A percentile compares a stretch with the other conserved stretches of the same genome.
phyloP scores from a whole-genome alignment of 2,888 invertebrate genomes.

The Phalera bucephala region DNA sequence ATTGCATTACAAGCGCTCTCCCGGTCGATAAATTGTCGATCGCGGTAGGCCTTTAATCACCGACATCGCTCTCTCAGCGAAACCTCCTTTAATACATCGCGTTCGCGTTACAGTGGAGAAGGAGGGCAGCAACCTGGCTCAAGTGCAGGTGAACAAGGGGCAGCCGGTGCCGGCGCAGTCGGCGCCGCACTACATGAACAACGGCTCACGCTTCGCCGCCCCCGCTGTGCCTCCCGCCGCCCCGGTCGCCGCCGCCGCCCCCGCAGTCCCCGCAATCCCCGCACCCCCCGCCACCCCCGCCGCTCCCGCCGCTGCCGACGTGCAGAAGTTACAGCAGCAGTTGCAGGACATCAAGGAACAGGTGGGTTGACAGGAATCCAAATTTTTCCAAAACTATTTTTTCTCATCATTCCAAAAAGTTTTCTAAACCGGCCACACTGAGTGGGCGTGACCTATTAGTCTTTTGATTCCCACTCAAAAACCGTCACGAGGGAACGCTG shows the following conservation, averaged over 20 bases:
- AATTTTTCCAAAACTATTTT: too few relatives aligned
- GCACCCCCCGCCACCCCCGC: slow-evolving; percentile 13
- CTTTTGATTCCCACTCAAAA: too few relatives aligned
- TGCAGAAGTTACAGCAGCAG: slow-evolving; percentile 88
- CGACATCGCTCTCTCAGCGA: background rate
- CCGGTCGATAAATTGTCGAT: too few relatives aligned
- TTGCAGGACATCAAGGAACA: slow-evolving; percentile 98
- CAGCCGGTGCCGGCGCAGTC: slow-evolving; percentile 68
- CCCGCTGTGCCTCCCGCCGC: slow-evolving; percentile 22
- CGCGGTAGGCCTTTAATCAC: too few relatives aligned
- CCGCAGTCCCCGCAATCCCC: slow-evolving; percentile 65
- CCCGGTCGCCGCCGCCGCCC: slow-evolving; percentile 12
- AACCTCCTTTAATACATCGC: too few relatives aligned
- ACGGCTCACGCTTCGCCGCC: slow-evolving; percentile 57
- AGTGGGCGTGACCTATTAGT: too few relatives aligned
- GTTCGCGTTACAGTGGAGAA: slow-evolving; percentile 52
- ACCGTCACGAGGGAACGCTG: too few relatives aligned
- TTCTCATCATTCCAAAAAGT: too few relatives aligned
- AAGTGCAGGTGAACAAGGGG: slow-evolving; percentile 75
- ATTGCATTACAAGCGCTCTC: too few relatives aligned
- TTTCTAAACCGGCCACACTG: too few relatives aligned
- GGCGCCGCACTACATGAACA: slow-evolving; percentile 77
- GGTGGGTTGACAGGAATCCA: slow-evolving; percentile 72
- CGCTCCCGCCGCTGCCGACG: slow-evolving; percentile 81
- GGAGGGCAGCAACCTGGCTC: slow-evolving; percentile 69